These are phyloP conservation scores for Platyrinchus mystaceus DNA, from an alignment of 2,797 vertebrate genomes.

Conservation along the genomic window DNA sequence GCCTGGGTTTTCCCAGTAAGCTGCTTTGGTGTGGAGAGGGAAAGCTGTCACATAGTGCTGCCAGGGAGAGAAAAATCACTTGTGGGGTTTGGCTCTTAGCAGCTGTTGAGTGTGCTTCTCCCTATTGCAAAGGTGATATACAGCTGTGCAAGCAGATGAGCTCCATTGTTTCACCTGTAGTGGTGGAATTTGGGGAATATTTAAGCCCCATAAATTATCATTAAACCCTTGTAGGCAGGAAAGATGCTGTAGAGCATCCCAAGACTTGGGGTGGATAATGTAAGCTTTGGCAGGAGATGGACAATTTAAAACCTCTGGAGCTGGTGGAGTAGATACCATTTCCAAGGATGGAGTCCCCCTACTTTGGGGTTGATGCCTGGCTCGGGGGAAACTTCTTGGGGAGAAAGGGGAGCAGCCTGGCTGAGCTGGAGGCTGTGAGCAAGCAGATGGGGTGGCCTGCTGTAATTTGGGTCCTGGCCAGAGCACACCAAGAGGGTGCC, in stretches of 20 bases:
- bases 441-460: background rate
- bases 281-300: background rate
- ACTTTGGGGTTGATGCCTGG: background rate
- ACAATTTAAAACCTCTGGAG: background rate
- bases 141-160: background rate
- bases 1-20: background rate
- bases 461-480: background rate
- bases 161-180: background rate
- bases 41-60: accelerated
- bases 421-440: background rate
- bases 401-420: background rate
- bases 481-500: background rate
- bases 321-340: background rate
- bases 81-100: background rate
- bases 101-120: background rate
- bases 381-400: accelerated
- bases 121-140: background rate
- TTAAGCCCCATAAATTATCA: background rate
- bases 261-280: background rate
- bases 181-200: background rate
- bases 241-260: accelerated
- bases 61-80: background rate
- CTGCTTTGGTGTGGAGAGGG: background rate
- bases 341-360: background rate
- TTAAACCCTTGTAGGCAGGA: background rate